These are phyloP conservation scores for Ochotona curzoniae DNA, from an alignment of 2,113 vertebrate species.

Conservation along the genomic window DNA sequence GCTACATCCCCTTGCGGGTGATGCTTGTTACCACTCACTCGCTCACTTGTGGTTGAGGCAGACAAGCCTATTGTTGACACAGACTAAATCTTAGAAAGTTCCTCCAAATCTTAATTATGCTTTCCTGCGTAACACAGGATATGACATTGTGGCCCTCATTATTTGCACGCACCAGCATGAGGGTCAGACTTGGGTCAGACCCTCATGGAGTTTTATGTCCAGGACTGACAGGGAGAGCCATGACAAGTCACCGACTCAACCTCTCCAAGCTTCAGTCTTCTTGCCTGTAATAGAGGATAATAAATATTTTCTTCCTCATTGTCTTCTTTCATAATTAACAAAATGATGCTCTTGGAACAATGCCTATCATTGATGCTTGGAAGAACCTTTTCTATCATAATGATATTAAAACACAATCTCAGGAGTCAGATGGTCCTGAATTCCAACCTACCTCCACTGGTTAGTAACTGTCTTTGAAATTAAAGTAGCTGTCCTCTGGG, in stretches of 20 bases:
- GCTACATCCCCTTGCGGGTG: not conserved
- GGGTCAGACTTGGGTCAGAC: not conserved
- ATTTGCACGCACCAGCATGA: not conserved
- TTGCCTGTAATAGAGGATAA: not conserved
- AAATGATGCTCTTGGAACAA: not conserved
- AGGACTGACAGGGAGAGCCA: not conserved
- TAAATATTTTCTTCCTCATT: not conserved
- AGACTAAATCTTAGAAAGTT: not conserved
- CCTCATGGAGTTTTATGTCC: not conserved
- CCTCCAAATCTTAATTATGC: not conserved
- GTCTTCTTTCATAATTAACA: not conserved
- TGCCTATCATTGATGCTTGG: not conserved
- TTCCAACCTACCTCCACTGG: not conserved
- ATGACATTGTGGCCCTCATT: not conserved
- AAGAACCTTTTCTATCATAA: not conserved
- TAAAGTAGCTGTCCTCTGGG: not conserved
- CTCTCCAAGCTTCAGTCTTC: not conserved
- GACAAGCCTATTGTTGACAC: not conserved
- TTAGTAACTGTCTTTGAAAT: not conserved
- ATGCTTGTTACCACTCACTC: not conserved
- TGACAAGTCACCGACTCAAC: not conserved
- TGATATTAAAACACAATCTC: not conserved
- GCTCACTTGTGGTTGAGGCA: not conserved
- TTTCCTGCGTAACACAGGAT: not conserved
- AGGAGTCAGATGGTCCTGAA: not conserved